These are phyloP conservation scores for Isaurus tuberculatus DNA, from an alignment of 92 coral and sea anemone genomes.

Conservation along the genomic window DNA sequence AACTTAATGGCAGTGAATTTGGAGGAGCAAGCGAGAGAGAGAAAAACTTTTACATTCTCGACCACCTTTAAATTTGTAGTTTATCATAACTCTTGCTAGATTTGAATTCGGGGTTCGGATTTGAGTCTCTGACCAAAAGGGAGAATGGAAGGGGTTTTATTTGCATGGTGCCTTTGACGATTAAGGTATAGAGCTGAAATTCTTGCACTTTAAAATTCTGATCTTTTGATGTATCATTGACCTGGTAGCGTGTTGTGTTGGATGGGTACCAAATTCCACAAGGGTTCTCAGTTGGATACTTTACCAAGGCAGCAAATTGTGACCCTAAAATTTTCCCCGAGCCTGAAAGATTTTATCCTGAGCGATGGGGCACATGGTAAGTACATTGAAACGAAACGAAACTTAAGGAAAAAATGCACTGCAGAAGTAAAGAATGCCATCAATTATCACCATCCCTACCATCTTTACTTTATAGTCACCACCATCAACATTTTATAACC, in stretches of 20 bases:
- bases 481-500: not conserved
- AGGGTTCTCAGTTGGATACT: constrained; percentile 86
- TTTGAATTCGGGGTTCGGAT: no score
- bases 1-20: no score
- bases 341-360: constrained; percentile 86
- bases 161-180: no score
- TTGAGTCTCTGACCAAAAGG: no score
- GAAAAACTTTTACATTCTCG: no score
- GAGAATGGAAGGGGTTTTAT: no score
- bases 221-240: not conserved
- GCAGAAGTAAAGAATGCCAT: no score
- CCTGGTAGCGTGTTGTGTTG: constrained; percentile 70
- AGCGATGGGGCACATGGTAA: constrained; percentile 95
- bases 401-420: not conserved
- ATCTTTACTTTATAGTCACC: not conserved
- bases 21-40: no score
- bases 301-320: constrained; percentile 90
- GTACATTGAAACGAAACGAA: not conserved
- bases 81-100: no score
- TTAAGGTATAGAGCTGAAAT: not conserved
- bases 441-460: no score
- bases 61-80: no score
- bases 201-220: not conserved
- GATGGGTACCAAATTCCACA: constrained; percentile 89
- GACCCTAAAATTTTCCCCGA: constrained; percentile 92